Evolutionary conservation across 2,113 vertebrate genomes (phyloP), one percentile per base, ranked within the genome.

Genomic region (Manacus vitellinus): DNA sequence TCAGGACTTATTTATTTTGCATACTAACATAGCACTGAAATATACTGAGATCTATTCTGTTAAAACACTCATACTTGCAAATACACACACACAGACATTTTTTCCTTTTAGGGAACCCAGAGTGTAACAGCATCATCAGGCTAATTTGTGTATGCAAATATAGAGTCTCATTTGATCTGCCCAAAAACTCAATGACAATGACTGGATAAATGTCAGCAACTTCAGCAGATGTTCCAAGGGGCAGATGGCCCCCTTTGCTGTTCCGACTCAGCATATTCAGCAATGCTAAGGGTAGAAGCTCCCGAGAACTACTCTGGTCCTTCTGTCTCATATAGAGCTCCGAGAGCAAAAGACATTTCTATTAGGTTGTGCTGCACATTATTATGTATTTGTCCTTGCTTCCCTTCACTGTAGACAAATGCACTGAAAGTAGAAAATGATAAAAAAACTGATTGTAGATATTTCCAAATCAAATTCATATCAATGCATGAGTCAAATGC

Each of bases 171-270:
- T 66, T 92, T 2, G 0, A 58, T 51, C 33, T 67, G 30, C 58
- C 70, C 33, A 79, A 79, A 87, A 94, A 44, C 22, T 71, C 55
- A 27, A n/a, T 22, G 54, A 18, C 55, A 88, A 52, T 70, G 46
- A 66, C 27, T 25, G 44, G 19, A 27, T 44, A 49, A 74, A 63
- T 37, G 8, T 62, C 63, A 86, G 55, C 18, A 70, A 12, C 46
- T 76, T 31, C 67, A 70, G 43, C 0, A 0, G 47, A 12, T 0
- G 0, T 35, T 71, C 31, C 18, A 19, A 79, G 74, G 31, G 41
- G 31, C 54, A 56, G 52, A 31, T 5, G 62, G 6, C 31, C 54
- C 14, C 20, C 41, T 94, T 76, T 68, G n/a, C 44, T 73, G 47
- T 79, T 51, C 28, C 72, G 43, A 3, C 4, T 2, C 23, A 79